Base-by-base conservation (phyloP, 2,888 invertebrate genomes). In the Caenorhabditis sp. region DNA sequence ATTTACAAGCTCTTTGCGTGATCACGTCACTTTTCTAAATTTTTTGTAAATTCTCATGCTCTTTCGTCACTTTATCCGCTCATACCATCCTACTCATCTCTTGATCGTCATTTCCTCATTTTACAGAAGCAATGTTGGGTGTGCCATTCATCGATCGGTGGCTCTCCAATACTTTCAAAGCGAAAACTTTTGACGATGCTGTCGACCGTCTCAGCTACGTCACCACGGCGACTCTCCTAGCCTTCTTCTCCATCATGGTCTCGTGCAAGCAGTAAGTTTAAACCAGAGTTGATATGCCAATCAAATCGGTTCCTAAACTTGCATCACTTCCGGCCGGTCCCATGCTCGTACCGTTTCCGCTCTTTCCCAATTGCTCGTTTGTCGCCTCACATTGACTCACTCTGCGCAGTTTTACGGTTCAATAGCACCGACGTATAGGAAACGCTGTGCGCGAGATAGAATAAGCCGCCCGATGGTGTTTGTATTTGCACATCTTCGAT, bases 221-320 rank as follows among this genome's bases (percentile, higher is more conserved):
- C 68, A 82, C 87, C 40, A 90, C 90, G 1, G 81, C 90, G 3
- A 88, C 89, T n/a, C 58, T 91, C 11, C 84, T 90, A 35, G 78
- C 87, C 18, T 91, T 90, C 83, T 90, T 90, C 85, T 88, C 90
- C n/a, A 81, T 90, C 20, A 90, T 91, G 90, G 90, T 91, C 44
- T 90, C 90, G 1, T 90, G 89, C 37, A 90, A 90, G 56, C 90
- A 90, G 88, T 90, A 69, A 72, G 90, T 28, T 28, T 28, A n/a
- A n/a, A n/a, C n/a, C n/a, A n/a, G n/a, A n/a, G n/a, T n/a, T n/a
- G n/a, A n/a, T n/a, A n/a, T n/a, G n/a, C n/a, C n/a, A n/a, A n/a
- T n/a, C n/a, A n/a, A n/a, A n/a, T n/a, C n/a, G 32, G 32, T 32
- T 32, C 32, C 32, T 9, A 32, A 61, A 40, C 26, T 58, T 60